Percentiles rank a stretch among this genome's conserved stretches.
Evolutionary conservation across 2,888 invertebrate genomes (phyloP).

Genomic region (Lottia scabra): DNA sequence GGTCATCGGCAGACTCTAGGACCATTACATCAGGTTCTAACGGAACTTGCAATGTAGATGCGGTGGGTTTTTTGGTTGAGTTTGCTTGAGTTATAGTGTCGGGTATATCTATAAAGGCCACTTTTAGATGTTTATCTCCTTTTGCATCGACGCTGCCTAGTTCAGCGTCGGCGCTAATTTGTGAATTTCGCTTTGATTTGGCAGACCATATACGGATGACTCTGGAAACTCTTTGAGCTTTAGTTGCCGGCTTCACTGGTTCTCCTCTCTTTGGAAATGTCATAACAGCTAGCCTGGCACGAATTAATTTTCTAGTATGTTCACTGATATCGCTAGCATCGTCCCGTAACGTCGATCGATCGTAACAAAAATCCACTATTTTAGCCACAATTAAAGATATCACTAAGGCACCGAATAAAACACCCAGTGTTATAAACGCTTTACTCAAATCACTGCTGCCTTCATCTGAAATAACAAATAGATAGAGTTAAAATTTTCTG

Average conservation of each 20-base stretch:
- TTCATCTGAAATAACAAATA: neutral
- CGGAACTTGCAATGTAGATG: too few relatives aligned
- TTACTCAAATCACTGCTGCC: conserved; percentile 17
- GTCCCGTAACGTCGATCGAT: conserved; percentile 41
- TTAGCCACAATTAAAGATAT: conserved; percentile 51
- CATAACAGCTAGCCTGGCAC: conserved; percentile 38
- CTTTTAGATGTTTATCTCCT: too few relatives aligned
- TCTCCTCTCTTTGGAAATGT: conserved; percentile 29
- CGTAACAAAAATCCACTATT: conserved; percentile 47
- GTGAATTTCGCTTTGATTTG: neutral
- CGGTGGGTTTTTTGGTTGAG: too few relatives aligned
- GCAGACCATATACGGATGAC: conserved; percentile 2
- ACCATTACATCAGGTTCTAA: too few relatives aligned
- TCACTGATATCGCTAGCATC: conserved; percentile 56
- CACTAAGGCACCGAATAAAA: conserved; percentile 42
- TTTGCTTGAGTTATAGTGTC: too few relatives aligned
- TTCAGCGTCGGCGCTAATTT: too few relatives aligned
- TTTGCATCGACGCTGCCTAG: too few relatives aligned
- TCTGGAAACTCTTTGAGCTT: neutral
- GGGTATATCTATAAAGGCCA: too few relatives aligned
- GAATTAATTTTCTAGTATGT: conserved; percentile 42
- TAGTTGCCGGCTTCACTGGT: neutral
- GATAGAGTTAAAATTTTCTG: too few relatives aligned
- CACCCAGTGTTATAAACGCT: conserved; percentile 31
- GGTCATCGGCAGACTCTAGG: too few relatives aligned